Evolutionary conservation across 2,113 vertebrate genomes (phyloP), one percentile per base, ranked within the genome.

Genomic region (Trochalopteron elliotii): DNA sequence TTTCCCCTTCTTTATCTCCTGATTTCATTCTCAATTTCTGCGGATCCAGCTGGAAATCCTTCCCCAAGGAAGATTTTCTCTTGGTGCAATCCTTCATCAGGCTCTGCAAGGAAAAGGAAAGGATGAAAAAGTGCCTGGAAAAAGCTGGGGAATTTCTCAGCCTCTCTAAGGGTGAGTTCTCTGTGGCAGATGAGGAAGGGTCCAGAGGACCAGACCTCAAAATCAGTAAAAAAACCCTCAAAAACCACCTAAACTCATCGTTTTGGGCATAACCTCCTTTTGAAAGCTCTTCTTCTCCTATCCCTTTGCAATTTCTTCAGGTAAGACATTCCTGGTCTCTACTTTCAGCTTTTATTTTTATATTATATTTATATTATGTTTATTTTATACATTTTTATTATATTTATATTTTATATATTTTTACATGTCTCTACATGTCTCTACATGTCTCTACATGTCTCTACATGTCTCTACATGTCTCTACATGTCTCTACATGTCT

Each of bases 361-460:
- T n/a, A n/a, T n/a, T 63, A 14, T 59, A 9, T 72, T 67, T 3
- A n/a, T n/a, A n/a, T 2, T 6, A 0, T 35, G 12, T 47, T 12
- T 47, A 47, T 47, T 22, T 47, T 47, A 18, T n/a, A n/a, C n/a
- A n/a, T n/a, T n/a, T n/a, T n/a, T n/a, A n/a, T n/a, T n/a, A n/a
- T n/a, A n/a, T n/a, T n/a, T n/a, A n/a, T n/a, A n/a, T n/a, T n/a
- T n/a, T n/a, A n/a, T n/a, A n/a, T n/a, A n/a, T n/a, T n/a, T n/a
- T n/a, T n/a, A n/a, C n/a, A n/a, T n/a, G n/a, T n/a, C n/a, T n/a
- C n/a, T n/a, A n/a, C n/a, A n/a, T n/a, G n/a, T n/a, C n/a, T n/a
- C n/a, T n/a, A n/a, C n/a, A n/a, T n/a, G n/a, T n/a, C n/a, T n/a
- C n/a, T n/a, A n/a, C n/a, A n/a, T n/a, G n/a, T n/a, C n/a, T n/a